phyloP scores from a whole-genome alignment of 2,113 vertebrate genomes.

The Rhinichthys klamathensis region DNA sequence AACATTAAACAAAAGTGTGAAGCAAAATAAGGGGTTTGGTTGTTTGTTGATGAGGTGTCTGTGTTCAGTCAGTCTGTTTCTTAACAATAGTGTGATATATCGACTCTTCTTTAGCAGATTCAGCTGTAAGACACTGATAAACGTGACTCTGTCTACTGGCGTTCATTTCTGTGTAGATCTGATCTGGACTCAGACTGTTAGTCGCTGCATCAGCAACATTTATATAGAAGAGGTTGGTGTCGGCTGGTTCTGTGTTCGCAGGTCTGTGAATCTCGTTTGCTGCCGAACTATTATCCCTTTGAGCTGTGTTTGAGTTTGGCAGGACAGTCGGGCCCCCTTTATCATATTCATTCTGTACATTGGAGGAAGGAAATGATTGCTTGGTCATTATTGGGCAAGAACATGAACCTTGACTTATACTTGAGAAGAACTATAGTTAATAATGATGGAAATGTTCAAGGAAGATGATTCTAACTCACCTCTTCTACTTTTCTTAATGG shows the following conservation, averaged over 20 bases:
- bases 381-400: background rate
- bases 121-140: background rate
- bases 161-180: constrained; percentile 6
- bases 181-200: background rate
- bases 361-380: background rate
- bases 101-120: background rate
- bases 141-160: background rate
- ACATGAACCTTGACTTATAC: background rate
- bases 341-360: constrained; percentile 12
- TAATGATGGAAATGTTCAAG: background rate
- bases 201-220: no score
- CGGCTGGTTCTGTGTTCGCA: background rate
- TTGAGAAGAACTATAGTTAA: background rate
- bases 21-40: background rate
- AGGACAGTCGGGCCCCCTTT: background rate
- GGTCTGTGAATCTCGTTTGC: background rate
- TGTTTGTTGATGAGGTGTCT: background rate
- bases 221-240: background rate
- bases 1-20: background rate
- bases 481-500: background rate
- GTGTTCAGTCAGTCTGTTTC: background rate
- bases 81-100: background rate
- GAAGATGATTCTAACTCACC: background rate
- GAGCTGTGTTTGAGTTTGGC: background rate
- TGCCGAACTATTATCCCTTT: background rate